phyloP scores from a whole-genome alignment of 2,797 vertebrate species.

The Fringilla coelebs region DNA sequence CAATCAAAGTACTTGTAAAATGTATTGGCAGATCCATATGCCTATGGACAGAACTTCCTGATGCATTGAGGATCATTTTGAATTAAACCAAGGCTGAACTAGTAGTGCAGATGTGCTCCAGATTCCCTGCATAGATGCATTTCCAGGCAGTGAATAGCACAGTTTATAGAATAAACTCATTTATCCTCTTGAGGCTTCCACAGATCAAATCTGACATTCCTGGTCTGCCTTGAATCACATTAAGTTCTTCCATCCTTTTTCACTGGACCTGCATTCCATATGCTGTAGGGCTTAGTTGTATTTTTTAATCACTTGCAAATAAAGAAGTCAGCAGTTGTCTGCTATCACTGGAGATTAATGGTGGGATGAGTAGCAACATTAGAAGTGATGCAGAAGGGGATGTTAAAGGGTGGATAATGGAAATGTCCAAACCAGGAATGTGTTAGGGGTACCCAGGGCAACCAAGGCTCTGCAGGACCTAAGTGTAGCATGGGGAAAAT shows the following conservation, averaged over 20 bases:
- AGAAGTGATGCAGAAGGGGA: not conserved
- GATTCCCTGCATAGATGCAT: not conserved
- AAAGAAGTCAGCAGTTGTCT: not conserved
- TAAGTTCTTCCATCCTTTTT: not conserved
- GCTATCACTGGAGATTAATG: not conserved
- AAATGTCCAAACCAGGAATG: not conserved
- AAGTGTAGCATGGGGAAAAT: accelerated
- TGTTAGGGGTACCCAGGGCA: not conserved
- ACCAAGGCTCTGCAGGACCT: not conserved
- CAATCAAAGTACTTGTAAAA: not conserved
- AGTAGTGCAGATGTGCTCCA: not conserved
- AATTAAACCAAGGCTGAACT: not conserved
- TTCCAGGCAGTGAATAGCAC: not conserved
- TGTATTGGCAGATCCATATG: not conserved
- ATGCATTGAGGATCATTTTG: accelerated
- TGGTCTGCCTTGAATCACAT: not conserved
- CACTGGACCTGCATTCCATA: not conserved
- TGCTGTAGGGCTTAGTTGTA: not conserved
- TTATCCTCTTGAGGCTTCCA: not conserved
- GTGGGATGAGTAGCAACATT: not conserved
- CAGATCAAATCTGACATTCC: not conserved
- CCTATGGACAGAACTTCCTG: not conserved
- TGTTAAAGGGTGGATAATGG: not conserved
- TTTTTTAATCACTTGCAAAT: not conserved
- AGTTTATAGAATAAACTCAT: not conserved